Conservation (phyloP, 2,888 invertebrate species). For the Ophion slaviceki region DNA sequence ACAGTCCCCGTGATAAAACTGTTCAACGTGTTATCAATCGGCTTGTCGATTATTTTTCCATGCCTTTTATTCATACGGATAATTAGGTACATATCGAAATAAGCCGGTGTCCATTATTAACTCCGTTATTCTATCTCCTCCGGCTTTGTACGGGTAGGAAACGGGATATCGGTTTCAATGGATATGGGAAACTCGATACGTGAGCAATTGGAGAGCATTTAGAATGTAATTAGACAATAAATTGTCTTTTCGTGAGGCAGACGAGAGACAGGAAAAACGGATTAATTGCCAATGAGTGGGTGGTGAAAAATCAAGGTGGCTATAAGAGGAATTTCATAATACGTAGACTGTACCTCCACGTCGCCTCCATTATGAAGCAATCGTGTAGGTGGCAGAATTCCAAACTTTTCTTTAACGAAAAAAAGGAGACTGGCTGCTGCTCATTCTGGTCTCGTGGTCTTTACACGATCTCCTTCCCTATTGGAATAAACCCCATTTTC, state of each 20-base stretch:
- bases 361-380: conserved; percentile 3
- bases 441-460: conserved; percentile 22
- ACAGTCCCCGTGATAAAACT: not conserved
- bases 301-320: not conserved
- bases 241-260: not conserved
- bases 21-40: not conserved
- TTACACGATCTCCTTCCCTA: not conserved
- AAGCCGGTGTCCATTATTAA: not conserved
- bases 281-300: not conserved
- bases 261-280: not conserved
- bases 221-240: not conserved
- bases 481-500: not conserved
- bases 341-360: not conserved
- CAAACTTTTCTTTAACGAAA: conserved; percentile 15
- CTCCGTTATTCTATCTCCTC: not conserved
- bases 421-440: conserved; percentile 5
- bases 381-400: conserved; percentile 48
- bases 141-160: not conserved
- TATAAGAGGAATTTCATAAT: conserved; percentile 20
- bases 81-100: not conserved
- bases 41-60: not conserved
- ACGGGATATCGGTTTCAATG: not conserved
- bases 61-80: not conserved
- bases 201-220: not conserved
- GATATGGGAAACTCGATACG: not conserved